Conservation (phyloP, 30 jellyfish, hydroid and myxozoan genomes). For the Rhopilema esculentum region DNA sequence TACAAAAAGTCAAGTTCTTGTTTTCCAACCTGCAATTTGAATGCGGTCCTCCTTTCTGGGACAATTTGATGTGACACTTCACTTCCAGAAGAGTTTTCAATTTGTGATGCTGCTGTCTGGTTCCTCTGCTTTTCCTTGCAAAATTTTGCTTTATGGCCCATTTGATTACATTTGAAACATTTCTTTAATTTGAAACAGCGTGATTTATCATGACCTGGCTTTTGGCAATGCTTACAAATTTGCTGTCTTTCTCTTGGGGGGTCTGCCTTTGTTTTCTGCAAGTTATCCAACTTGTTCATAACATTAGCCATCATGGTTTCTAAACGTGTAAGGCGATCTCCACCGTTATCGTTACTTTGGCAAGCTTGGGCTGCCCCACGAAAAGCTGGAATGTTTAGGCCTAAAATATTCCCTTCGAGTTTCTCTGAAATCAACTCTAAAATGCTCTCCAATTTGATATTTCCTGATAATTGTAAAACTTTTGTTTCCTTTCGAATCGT, state of each 20-base stretch:
- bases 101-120: background rate
- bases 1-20: constrained; percentile 1
- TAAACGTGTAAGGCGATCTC: constrained; percentile 1
- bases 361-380: constrained; percentile 11
- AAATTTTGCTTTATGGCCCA: constrained; percentile 16
- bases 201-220: constrained; percentile 38
- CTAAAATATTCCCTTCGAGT: constrained; percentile 33
- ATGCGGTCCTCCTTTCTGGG: background rate
- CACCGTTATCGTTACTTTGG: background rate
- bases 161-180: constrained; percentile 15
- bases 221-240: constrained; percentile 33
- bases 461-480: constrained; percentile 45
- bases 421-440: constrained; percentile 29
- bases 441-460: constrained; percentile 38
- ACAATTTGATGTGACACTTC: background rate
- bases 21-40: background rate
- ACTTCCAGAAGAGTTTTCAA: background rate
- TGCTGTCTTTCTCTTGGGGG: background rate
- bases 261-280: background rate
- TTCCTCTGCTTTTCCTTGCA: background rate
- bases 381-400: background rate
- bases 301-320: constrained; percentile 43
- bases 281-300: constrained; percentile 4
- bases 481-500: constrained; percentile 21
- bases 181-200: constrained; percentile 16